Evolutionary conservation across 1,140 invertebrate genomes (phyloP).

Genomic region (Dendrolimus kikuchii): DNA sequence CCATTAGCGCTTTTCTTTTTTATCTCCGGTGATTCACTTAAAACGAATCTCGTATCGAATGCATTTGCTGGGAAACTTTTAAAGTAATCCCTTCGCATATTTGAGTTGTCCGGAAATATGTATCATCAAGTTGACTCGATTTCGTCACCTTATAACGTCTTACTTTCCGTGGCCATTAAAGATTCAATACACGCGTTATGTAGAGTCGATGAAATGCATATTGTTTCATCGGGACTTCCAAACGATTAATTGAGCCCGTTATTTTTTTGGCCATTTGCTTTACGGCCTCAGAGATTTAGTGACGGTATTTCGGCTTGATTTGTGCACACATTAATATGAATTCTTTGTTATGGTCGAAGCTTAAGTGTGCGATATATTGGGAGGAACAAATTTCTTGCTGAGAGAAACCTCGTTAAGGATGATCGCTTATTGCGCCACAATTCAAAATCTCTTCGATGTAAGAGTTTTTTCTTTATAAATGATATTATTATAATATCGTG

Average conservation of each 20-base stretch:
- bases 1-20: constrained; percentile 49
- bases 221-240: constrained; percentile 48
- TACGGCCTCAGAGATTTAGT: constrained; percentile 55
- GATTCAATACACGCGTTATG: constrained; percentile 64
- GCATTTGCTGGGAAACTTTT: constrained; percentile 29
- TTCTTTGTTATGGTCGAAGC: constrained; percentile 46
- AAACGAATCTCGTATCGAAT: constrained; percentile 23
- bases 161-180: constrained; percentile 53
- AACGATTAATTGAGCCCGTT: constrained; percentile 52
- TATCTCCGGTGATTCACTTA: constrained; percentile 46
- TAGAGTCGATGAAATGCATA: constrained; percentile 66
- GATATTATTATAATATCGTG: no score
- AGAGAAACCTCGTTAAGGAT: constrained; percentile 46
- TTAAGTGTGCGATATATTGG: constrained; percentile 58
- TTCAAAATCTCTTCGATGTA: constrained; percentile 11
- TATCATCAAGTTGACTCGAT: constrained; percentile 46
- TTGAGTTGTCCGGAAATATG: constrained; percentile 40
- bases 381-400: constrained; percentile 47
- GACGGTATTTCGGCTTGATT: constrained; percentile 43
- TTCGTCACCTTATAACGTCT: constrained; percentile 55
- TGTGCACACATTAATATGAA: constrained; percentile 40
- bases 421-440: constrained; percentile 31
- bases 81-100: constrained; percentile 37
- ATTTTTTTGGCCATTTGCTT: constrained; percentile 42
- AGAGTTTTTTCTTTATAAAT: constrained; percentile 11